phyloP scores from a whole-genome alignment of 1,140 invertebrate species.

The Neodiprion lecontei region DNA sequence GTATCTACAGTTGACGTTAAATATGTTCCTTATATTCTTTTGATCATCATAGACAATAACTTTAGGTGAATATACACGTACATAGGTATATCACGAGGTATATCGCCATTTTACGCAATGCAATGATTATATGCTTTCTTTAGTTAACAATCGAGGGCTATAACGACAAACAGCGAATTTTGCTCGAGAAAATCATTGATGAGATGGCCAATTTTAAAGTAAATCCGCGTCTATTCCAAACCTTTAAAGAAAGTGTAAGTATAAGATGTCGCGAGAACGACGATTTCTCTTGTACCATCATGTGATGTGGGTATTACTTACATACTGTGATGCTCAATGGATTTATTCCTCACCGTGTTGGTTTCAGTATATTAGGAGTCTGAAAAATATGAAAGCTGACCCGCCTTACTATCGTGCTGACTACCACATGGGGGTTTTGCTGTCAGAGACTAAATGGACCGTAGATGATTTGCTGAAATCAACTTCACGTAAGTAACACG shows the following conservation, averaged over 20 bases:
- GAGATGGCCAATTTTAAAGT: slow-evolving; percentile 83
- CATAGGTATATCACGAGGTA: neutral
- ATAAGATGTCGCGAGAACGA: neutral
- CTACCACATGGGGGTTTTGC: slow-evolving; percentile 84
- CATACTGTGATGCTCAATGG: too few species aligned
- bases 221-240: slow-evolving; percentile 85
- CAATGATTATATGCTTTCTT: slow-evolving; percentile 28
- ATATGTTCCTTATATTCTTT: slow-evolving; percentile 1
- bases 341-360: slow-evolving; percentile 7
- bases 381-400: slow-evolving; percentile 87
- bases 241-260: slow-evolving; percentile 85
- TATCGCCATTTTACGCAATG: neutral
- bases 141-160: slow-evolving; percentile 88
- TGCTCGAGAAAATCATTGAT: slow-evolving; percentile 89
- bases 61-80: neutral
- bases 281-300: slow-evolving; percentile 13
- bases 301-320: neutral
- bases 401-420: slow-evolving; percentile 94
- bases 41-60: neutral
- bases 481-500: slow-evolving; percentile 69
- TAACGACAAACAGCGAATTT: slow-evolving; percentile 87
- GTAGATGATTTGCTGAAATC: slow-evolving; percentile 85
- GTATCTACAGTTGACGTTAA: slow-evolving; percentile 41
- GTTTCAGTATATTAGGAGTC: slow-evolving; percentile 72
- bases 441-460: slow-evolving; percentile 87